phyloP scores from a whole-genome alignment of 2,888 invertebrate species.

The Dicycla oo region DNA sequence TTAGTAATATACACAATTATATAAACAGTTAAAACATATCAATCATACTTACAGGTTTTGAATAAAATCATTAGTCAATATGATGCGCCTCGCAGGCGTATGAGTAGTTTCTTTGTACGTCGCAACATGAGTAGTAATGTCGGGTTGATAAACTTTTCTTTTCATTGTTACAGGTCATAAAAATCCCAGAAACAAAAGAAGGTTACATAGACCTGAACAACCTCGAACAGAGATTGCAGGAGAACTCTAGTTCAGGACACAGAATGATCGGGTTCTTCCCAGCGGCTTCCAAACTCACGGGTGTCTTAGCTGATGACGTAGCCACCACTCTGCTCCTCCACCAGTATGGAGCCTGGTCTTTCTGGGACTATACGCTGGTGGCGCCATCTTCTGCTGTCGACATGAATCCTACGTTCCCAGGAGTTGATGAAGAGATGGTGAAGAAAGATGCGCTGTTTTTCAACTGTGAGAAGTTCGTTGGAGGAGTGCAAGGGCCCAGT shows the following conservation, averaged over 20 bases:
- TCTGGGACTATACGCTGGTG: slow-evolving; percentile 97
- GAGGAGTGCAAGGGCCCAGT: slow-evolving; percentile 96
- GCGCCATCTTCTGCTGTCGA: slow-evolving; percentile 95
- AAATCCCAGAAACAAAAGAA: slow-evolving; percentile 94
- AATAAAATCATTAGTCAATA: too few species aligned
- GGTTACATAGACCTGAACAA: slow-evolving; percentile 95
- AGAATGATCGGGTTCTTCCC: slow-evolving; percentile 96
- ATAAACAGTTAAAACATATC: too few species aligned
- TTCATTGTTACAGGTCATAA: slow-evolving; percentile 91
- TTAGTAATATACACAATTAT: too few species aligned
- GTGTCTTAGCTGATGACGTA: slow-evolving; percentile 95
- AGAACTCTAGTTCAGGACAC: slow-evolving; percentile 91
- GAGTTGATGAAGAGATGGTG: slow-evolving; percentile 93
- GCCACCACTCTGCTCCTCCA: slow-evolving; percentile 95
- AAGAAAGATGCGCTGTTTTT: slow-evolving; percentile 97
- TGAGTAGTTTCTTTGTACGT: too few species aligned
- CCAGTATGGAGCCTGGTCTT: slow-evolving; percentile 94
- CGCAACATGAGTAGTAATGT: too few species aligned
- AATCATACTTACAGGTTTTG: too few species aligned
- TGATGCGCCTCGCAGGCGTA: too few species aligned
- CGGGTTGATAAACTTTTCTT: not conserved
- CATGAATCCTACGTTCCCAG: slow-evolving; percentile 94
- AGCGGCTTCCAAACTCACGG: slow-evolving; percentile 97
- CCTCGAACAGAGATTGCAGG: slow-evolving; percentile 93
- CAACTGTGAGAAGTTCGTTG: slow-evolving; percentile 97